A percentile compares a stretch with the other conserved stretches of the same genome.
These are phyloP conservation scores for Porites australiensis DNA, from an alignment of 64 coral and sea anemone species.

Conservation along the genomic window DNA sequence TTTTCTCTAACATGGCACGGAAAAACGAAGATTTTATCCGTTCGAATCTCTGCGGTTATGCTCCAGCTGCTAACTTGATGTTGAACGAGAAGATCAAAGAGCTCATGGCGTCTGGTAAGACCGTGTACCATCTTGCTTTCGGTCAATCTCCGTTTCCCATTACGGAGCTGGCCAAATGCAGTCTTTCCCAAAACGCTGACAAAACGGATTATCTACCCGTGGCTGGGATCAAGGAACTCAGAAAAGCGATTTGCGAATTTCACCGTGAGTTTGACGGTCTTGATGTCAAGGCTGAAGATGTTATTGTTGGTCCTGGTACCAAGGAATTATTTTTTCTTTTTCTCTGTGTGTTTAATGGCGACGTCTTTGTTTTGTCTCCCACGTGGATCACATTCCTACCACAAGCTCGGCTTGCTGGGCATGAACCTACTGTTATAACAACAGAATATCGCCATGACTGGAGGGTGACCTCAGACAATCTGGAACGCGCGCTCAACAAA, in stretches of 20 bases:
- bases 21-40: constrained; percentile 14
- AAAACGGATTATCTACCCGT: constrained; percentile 56
- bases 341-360: constrained; percentile 39
- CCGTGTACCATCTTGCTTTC: constrained; percentile 54
- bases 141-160: constrained; percentile 63
- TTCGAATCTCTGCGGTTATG: constrained; percentile 21
- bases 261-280: constrained; percentile 56
- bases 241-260: constrained; percentile 59
- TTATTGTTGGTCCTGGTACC: constrained; percentile 66
- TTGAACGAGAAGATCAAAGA: constrained; percentile 62
- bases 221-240: constrained; percentile 31
- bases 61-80: constrained; percentile 44
- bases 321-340: constrained; percentile 55
- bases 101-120: constrained; percentile 4
- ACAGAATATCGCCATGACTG: constrained; percentile 53
- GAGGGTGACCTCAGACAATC: constrained; percentile 33
- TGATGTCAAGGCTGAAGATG: constrained; percentile 30
- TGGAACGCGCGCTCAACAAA: constrained; percentile 17
- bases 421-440: constrained; percentile 36
- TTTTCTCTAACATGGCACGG: neutral
- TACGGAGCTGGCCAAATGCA: neutral
- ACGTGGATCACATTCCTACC: constrained; percentile 42
- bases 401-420: constrained; percentile 19
- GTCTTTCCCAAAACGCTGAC: constrained; percentile 23
- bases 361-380: constrained; percentile 58